Evolutionary conservation across 2,888 invertebrate species (phyloP), one percentile per base, ranked within the genome.

Genomic region (Calameuta filiformis): DNA sequence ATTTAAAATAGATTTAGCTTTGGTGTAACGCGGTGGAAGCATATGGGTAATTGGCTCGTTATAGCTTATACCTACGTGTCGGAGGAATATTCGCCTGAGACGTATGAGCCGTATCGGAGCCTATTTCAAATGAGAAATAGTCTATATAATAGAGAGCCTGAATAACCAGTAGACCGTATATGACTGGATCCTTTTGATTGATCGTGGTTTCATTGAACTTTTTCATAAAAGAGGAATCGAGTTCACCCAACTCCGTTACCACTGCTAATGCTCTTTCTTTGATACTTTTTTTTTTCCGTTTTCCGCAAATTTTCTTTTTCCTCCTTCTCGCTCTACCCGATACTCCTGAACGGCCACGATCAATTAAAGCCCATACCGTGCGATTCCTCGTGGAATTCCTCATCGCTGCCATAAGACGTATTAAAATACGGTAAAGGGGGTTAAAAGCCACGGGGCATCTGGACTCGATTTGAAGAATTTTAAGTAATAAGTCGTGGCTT

Each of bases 401-500:
- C 4, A 9, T 9, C 9, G 56, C 56, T 56, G 71, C 2, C 15
- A 31, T 3, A 15, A 12, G 31, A 9, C 71, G 3, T 34, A 34
- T 31, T 31, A 31, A 34, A 33, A 33, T 15, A 33, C 71, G 71
- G 31, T 34, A 34, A 71, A 71, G 71, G 71, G 33, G 33, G 71
- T 71, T 31, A 34, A 33, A 23, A 71, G 34, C 34, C 71, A 34
- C 12, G 71, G 71, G 34, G 71, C 71, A 34, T 34, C 34, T 71
- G 15, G 71, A 71, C 71, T 71, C 71, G 71, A 56, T 56, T 56
- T 56, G 23, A 56, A 33, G 71, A 71, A 71, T 71, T 71, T 71
- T 34, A 34, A 31, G 71, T 34, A 15, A 71, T 12, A 34, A 71
- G 71, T 31, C 23, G 12, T 15, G 6, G 4, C 71, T 34, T 31